Evolutionary conservation across 2,888 invertebrate species (phyloP), one percentile per base, ranked within the genome.

Genomic region (Anagyrus pseudococci): DNA sequence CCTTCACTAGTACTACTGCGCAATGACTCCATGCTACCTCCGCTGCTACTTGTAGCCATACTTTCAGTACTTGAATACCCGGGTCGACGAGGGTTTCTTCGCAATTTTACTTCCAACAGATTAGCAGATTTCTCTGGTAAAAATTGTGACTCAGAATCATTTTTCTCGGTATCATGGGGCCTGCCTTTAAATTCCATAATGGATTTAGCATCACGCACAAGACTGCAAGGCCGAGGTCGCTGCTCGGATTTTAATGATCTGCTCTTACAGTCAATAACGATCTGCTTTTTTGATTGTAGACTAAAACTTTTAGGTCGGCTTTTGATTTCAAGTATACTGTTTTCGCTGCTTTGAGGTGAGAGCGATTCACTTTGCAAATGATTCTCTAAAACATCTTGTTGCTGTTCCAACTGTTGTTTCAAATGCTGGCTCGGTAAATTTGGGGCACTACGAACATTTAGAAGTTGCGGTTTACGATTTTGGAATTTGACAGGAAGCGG

Each of bases 1-100:
- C 92, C 93, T 80, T 93, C 93, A 78, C 93, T 94, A 61, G 92
- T 93, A 78, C 92, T 92, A 81, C 93, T 93, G 67, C 92, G 86
- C 67, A 94, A 83, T 58, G 93, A 93, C 77, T 94, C 94, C 89
- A 94, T 90, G 79, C 93, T 93, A 46, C 92, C 92, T 54, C 91
- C 92, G 76, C 92, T 92, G 81, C 92, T 92, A 75, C 92, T 93
- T 7, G 92, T 92, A 33, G 92, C 92, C 87, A 93, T 92, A 79
- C 92, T 92, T 81, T 93, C 93, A 29, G 92, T 92, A 74, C 93
- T 93, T 7, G 90, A 90, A 79, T 88, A 91, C 70, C 86, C 86
- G 58, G 81, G 80, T 68, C 87, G 83, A 66, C 88, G 83, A 69
- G 87, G 83, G 68, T 83, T 84, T 69, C 85, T 85, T 80, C 88